Percentiles rank a stretch among this genome's conserved stretches.
phyloP scores from a whole-genome alignment of 2,113 vertebrate species.

The Plecturocebus donacophilus region DNA sequence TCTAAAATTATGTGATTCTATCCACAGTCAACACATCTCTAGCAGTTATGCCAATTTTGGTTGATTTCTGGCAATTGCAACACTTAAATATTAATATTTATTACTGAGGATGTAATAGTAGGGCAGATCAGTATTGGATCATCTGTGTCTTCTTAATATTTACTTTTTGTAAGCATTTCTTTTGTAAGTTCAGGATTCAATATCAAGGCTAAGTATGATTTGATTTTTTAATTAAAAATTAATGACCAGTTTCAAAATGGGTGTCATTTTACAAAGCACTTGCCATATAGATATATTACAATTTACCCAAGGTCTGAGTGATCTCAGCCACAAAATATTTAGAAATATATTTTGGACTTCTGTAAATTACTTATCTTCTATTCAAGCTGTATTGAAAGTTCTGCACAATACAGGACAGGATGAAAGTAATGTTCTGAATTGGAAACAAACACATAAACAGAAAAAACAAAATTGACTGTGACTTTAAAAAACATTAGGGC shows the following conservation, averaged over 20 bases:
- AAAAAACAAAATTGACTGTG: neutral
- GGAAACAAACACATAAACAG: neutral
- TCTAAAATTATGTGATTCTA: slow-evolving; percentile 16
- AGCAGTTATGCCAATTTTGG: slow-evolving; percentile 16
- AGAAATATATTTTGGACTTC: slow-evolving; percentile 36
- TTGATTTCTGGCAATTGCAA: slow-evolving; percentile 56
- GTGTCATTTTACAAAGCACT: slow-evolving; percentile 5
- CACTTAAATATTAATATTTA: slow-evolving; percentile 63
- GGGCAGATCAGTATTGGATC: slow-evolving; percentile 11
- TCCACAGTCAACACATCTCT: slow-evolving; percentile 7
- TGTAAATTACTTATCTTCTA: slow-evolving; percentile 61
- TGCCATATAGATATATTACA: slow-evolving; percentile 30
- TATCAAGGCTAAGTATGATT: slow-evolving; percentile 55
- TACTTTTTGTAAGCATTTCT: slow-evolving; percentile 63
- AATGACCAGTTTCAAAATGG: slow-evolving; percentile 54
- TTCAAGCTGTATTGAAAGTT: slow-evolving; percentile 20
- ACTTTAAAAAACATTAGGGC: neutral
- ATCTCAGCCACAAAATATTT: slow-evolving; percentile 54
- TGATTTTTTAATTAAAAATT: slow-evolving; percentile 71
- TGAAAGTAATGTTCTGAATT: neutral
- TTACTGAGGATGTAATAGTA: slow-evolving; percentile 36
- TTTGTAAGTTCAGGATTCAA: slow-evolving; percentile 62
- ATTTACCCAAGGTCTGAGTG: slow-evolving; percentile 17
- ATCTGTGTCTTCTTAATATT: slow-evolving; percentile 54
- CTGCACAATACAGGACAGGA: neutral